A percentile compares a stretch with the other conserved stretches of the same genome.
These are phyloP conservation scores for Elachura formosa DNA, from an alignment of 2,113 vertebrate genomes.

Conservation along the genomic window DNA sequence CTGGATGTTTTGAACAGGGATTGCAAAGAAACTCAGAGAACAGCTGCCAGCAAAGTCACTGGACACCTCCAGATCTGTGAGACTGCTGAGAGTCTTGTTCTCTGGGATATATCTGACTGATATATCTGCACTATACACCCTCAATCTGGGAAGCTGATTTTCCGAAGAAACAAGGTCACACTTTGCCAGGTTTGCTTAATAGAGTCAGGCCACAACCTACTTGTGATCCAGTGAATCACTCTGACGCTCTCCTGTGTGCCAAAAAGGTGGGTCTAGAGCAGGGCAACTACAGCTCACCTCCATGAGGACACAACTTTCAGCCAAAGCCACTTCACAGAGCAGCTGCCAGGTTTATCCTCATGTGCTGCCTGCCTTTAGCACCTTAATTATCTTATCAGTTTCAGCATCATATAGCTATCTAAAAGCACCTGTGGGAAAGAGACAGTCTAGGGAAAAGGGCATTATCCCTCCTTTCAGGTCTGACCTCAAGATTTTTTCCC, in stretches of 20 bases:
- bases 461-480: constrained; percentile 2
- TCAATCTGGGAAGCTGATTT: not conserved
- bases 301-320: not conserved
- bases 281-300: not conserved
- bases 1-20: not conserved
- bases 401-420: not conserved
- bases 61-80: not conserved
- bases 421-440: constrained; percentile 30
- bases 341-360: constrained; percentile 3
- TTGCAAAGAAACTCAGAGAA: not conserved
- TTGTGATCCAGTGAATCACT: not conserved
- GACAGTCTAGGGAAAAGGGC: not conserved
- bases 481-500: constrained; percentile 32
- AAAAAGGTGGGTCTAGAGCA: not conserved
- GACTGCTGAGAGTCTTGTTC: not conserved
- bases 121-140: not conserved
- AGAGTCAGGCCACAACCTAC: not conserved
- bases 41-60: not conserved
- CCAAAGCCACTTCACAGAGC: constrained; percentile 39
- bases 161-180: not conserved
- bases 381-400: constrained; percentile 19
- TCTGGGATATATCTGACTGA: not conserved
- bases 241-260: not conserved
- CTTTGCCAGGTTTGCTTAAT: not conserved
- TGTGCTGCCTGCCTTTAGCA: not conserved